Conservation (phyloP, 2,797 vertebrate genomes). For the Poecilia gillii region DNA sequence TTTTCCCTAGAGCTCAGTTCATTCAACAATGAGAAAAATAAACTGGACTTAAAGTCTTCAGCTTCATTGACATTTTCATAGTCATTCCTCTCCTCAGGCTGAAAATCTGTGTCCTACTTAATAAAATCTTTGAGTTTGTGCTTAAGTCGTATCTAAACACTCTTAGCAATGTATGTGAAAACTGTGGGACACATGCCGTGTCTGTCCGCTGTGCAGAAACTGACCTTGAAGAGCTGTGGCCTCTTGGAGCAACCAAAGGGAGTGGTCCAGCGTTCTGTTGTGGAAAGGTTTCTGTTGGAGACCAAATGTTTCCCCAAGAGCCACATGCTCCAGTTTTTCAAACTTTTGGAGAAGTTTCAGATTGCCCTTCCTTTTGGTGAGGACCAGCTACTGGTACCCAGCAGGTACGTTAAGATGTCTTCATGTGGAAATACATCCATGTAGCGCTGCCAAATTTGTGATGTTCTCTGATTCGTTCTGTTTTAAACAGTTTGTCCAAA, state of each 20-base stretch:
- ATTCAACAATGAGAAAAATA: background rate
- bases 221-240: constrained; percentile 84
- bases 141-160: background rate
- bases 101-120: background rate
- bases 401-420: constrained; percentile 82
- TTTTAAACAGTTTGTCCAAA: constrained; percentile 86
- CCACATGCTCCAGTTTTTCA: constrained; percentile 90
- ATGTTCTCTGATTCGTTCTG: background rate
- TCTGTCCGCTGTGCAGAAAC: constrained; percentile 78
- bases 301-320: constrained; percentile 88
- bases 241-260: constrained; percentile 85
- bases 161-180: background rate
- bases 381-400: constrained; percentile 91
- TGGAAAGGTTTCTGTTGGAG: constrained; percentile 89
- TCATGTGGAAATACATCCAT: background rate
- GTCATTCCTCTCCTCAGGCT: background rate
- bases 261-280: constrained; percentile 86
- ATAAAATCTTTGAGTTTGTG: background rate
- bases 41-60: background rate
- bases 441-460: background rate
- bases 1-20: background rate
- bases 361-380: constrained; percentile 92
- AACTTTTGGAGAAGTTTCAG: constrained; percentile 95
- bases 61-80: background rate
- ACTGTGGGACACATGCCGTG: background rate